Conservation (phyloP, 1,140 invertebrate genomes). For the Druon quercuslanigerum region DNA sequence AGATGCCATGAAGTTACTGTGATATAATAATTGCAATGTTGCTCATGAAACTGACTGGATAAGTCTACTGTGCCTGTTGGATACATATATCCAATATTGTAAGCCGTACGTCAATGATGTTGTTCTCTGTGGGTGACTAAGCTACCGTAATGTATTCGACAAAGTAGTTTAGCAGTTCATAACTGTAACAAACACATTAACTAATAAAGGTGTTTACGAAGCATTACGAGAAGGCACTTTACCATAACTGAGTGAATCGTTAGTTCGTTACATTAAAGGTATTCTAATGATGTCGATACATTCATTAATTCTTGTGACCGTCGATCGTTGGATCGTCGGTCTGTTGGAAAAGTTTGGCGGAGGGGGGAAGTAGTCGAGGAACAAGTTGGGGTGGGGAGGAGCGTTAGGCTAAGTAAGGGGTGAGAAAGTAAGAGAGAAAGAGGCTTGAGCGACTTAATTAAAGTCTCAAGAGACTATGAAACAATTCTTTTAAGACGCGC, state of each 20-base stretch:
- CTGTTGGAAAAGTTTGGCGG: no score
- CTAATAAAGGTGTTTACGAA: conserved; percentile 42
- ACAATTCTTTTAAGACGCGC: no score
- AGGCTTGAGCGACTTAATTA: no score
- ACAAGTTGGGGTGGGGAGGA: no score
- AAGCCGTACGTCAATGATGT: conserved; percentile 43
- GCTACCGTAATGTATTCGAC: conserved; percentile 40
- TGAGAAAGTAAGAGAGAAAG: no score
- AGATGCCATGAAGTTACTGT: neutral
- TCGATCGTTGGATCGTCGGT: neutral
- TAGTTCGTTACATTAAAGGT: neutral
- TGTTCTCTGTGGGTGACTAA: conserved; percentile 42
- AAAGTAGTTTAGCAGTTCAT: conserved; percentile 39
- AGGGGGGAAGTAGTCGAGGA: no score
- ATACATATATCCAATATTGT: neutral
- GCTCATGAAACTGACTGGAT: conserved; percentile 9
- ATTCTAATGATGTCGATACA: conserved; percentile 7
- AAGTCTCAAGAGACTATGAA: no score
- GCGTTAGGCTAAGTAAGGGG: no score
- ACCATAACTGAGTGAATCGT: conserved; percentile 5
- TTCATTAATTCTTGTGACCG: conserved; percentile 9
- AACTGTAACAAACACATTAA: conserved; percentile 44
- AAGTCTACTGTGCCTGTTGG: conserved; percentile 2
- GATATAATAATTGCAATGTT: conserved; percentile 16
- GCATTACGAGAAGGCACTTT: neutral